Conservation (phyloP, 2,113 vertebrate genomes). For the Platysternon megacephalum region DNA sequence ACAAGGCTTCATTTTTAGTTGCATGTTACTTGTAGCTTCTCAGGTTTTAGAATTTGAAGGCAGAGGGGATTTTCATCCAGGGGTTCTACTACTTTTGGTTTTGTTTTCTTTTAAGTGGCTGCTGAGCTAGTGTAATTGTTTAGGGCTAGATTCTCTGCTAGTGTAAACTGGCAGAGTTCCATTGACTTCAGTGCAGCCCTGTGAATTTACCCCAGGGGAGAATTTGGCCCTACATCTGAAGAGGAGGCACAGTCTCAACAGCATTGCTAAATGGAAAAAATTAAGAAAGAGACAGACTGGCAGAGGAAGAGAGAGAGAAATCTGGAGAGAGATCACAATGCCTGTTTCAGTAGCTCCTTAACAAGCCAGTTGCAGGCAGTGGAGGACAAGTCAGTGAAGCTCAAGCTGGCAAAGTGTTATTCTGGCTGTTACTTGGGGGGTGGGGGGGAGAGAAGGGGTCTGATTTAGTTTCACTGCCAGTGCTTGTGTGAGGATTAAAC, state of each 20-base stretch:
- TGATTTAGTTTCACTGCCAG: conserved; percentile 1
- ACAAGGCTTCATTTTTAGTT: background rate
- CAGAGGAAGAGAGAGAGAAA: background rate
- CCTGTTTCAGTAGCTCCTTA: background rate
- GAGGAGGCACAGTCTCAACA: background rate
- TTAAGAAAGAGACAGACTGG: background rate
- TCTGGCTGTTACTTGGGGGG: background rate
- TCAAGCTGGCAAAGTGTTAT: background rate
- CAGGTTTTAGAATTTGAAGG: background rate
- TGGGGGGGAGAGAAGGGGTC: rapidly evolving
- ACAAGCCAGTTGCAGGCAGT: conserved; percentile 28
- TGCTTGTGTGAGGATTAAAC: background rate
- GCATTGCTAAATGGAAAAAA: background rate
- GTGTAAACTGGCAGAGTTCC: conserved; percentile 51
- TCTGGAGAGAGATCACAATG: background rate
- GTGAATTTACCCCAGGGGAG: conserved; percentile 53
- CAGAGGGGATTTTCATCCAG: background rate
- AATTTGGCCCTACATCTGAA: background rate
- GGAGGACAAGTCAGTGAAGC: background rate
- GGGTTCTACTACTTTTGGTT: background rate
- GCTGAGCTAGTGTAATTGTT: conserved; percentile 43
- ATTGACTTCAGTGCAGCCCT: background rate
- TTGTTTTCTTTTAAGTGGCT: conserved; percentile 34
- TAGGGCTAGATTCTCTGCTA: conserved; percentile 20
- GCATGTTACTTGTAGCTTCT: conserved; percentile 15